Percentiles rank a stretch among this genome's conserved stretches.
Conservation (phyloP, 2,797 vertebrate genomes). For the Gephyroberyx darwinii region DNA sequence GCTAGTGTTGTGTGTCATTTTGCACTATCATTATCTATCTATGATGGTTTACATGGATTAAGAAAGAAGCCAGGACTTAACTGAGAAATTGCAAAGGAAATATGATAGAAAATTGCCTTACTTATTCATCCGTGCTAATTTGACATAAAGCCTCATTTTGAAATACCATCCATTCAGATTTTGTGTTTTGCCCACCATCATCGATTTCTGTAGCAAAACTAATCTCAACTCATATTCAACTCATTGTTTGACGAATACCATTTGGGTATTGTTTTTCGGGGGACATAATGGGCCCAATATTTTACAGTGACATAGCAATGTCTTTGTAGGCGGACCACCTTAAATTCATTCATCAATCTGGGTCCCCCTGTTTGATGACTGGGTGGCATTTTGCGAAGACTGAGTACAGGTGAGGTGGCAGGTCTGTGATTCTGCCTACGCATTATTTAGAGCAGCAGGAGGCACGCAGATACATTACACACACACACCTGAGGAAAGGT, state of each 20-base stretch:
- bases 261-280: constrained; percentile 65
- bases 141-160: constrained; percentile 50
- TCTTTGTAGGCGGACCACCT: constrained; percentile 69
- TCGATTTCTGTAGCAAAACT: constrained; percentile 34
- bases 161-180: constrained; percentile 38
- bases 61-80: constrained; percentile 38
- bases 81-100: constrained; percentile 18
- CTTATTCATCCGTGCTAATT: constrained; percentile 55
- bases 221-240: constrained; percentile 54
- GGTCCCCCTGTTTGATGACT: constrained; percentile 68
- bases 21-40: constrained; percentile 61
- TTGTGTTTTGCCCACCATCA: constrained; percentile 39
- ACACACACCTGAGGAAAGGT: constrained; percentile 81
- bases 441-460: constrained; percentile 78
- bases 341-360: constrained; percentile 79
- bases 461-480: constrained; percentile 74
- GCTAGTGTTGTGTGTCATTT: constrained; percentile 52
- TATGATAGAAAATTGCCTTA: constrained; percentile 23
- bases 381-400: constrained; percentile 73
- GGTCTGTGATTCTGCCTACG: constrained; percentile 70
- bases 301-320: constrained; percentile 69
- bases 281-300: constrained; percentile 76
- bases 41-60: constrained; percentile 48
- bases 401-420: constrained; percentile 70
- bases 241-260: constrained; percentile 64